Base-by-base conservation (phyloP, 2,797 vertebrate species). In the Pachyuromys duprasi region DNA sequence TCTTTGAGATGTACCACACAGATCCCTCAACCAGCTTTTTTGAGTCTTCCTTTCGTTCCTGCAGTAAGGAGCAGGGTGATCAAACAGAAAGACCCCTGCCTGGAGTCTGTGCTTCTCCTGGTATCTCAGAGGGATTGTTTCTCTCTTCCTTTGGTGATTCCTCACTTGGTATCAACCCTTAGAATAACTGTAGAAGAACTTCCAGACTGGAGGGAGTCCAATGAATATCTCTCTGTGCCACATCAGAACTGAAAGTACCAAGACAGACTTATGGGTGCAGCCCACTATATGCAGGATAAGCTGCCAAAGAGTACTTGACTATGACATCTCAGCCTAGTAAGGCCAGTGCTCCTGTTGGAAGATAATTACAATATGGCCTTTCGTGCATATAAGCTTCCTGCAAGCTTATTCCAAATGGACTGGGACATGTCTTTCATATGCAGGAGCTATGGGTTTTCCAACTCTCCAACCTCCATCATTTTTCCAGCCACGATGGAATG, bases 61-160 rank as follows among this genome's bases (percentile, higher is more conserved):
- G 2, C 5, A 69, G 11, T 8, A 67, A 36, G 67, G 6, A n/a
- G 5, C 33, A 2, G 20, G 12, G 33, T 0, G 8, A 5, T 20
- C 42, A n/a, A 80, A 39, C 36, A 17, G 33, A 74, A 45, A 31
- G 8, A 45, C 15, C 33, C 24, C 26, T 20, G 5, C 26, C 36
- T 36, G 31, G 8, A 62, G 33, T 55, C 20, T 55, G 12, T 11
- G 17, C 20, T 80, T 87, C 74, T 93, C 33, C 91, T 69, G 12
- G 14, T 26, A 24, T 53, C 4, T 11, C 14, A 39, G 42, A 49
- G 8, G 18, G 2, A 60, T 22, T 75, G 4, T 69, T 74, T 31
- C 6, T 75, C n/a, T 74, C 28, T 93, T 65, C 36, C 5, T 18
- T 22, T 39, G 22, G 9, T 55, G 42, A 84, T 9, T 17, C 9